Percentiles rank a stretch among this genome's conserved stretches.
phyloP scores from a whole-genome alignment of 2,113 vertebrate species.

The Pseudois nayaur region DNA sequence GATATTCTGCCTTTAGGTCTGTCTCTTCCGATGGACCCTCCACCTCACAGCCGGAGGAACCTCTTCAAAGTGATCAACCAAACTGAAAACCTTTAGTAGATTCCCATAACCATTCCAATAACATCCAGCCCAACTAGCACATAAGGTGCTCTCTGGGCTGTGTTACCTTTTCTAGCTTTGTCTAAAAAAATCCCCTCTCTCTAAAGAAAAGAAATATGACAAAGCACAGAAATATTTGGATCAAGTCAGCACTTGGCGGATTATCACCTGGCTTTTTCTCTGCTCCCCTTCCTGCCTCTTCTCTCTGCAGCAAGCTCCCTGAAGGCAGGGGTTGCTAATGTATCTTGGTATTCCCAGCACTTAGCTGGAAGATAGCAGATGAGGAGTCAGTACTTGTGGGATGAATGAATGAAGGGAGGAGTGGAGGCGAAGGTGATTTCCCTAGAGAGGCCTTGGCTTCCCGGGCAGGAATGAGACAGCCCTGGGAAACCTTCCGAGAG shows the following conservation, averaged over 20 bases:
- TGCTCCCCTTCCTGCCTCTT: no score
- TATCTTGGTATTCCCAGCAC: not conserved
- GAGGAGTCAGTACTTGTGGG: not conserved
- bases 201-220: not conserved
- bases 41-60: not conserved
- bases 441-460: not conserved
- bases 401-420: not conserved
- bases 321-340: not conserved
- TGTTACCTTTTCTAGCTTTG: not conserved
- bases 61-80: not conserved
- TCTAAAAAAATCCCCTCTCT: not conserved
- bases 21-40: not conserved
- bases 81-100: not conserved
- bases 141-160: not conserved
- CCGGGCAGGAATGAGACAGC: not conserved
- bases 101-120: not conserved
- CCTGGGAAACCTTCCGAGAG: not conserved
- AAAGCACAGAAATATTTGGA: not conserved
- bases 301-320: not conserved
- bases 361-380: not conserved
- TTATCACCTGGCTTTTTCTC: not conserved
- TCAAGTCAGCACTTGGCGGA: not conserved
- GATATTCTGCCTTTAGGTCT: not conserved
- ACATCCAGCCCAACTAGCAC: not conserved
- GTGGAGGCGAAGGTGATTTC: not conserved